A percentile compares a stretch with the other conserved stretches of the same genome.
phyloP scores from a whole-genome alignment of 2,113 vertebrate species.

The Colistium nudipinnis region DNA sequence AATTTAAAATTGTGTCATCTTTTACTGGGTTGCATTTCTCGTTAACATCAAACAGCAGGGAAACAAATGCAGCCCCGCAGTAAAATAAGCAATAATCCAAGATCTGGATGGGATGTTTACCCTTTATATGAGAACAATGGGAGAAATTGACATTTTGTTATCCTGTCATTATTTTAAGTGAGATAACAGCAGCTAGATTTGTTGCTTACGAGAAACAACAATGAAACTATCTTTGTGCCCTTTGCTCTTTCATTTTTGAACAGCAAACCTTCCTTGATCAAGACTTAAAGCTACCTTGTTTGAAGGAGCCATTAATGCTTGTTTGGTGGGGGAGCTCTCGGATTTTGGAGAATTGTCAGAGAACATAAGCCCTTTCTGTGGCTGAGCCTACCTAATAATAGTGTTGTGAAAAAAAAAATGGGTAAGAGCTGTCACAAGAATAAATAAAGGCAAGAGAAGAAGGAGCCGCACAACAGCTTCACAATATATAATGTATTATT shows the following conservation, averaged over 20 bases:
- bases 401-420: conserved; percentile 45
- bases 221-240: conserved; percentile 18
- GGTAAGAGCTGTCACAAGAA: conserved; percentile 69
- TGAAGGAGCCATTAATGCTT: conserved; percentile 14
- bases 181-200: conserved; percentile 7
- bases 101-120: not conserved
- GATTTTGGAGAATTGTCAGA: conserved; percentile 45
- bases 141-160: conserved; percentile 17
- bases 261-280: conserved; percentile 27
- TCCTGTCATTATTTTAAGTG: conserved; percentile 24
- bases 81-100: conserved; percentile 5
- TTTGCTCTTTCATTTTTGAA: conserved; percentile 26
- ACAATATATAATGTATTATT: conserved; percentile 72
- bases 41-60: conserved; percentile 10
- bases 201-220: conserved; percentile 14
- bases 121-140: conserved; percentile 9
- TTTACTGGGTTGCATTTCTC: not conserved
- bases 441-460: conserved; percentile 71
- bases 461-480: conserved; percentile 67
- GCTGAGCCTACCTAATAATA: conserved; percentile 54
- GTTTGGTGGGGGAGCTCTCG: conserved; percentile 39
- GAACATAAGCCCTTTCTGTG: conserved; percentile 38
- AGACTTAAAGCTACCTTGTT: conserved; percentile 31
- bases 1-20: conserved; percentile 14
- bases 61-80: conserved; percentile 6